These are phyloP conservation scores for Nycticryphes semicollaris DNA, from an alignment of 2,113 vertebrate species.

Conservation along the genomic window DNA sequence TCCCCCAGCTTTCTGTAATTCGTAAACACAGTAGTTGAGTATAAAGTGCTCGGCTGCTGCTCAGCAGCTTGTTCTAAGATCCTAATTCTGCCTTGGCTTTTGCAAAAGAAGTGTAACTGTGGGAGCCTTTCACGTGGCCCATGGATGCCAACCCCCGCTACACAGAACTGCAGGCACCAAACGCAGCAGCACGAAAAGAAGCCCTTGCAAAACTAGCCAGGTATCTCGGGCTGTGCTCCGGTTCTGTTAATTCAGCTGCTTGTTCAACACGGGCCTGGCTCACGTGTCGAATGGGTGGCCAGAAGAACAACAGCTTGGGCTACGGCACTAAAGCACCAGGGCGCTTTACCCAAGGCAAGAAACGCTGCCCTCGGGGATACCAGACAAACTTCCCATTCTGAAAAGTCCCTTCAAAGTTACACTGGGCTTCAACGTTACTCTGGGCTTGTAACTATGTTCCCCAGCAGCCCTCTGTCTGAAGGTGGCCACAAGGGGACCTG, in stretches of 20 bases:
- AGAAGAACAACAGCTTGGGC: background rate
- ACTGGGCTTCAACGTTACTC: no score
- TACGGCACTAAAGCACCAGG: background rate
- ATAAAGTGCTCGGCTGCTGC: background rate
- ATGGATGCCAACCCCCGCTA: rapidly evolving
- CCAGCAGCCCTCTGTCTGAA: background rate
- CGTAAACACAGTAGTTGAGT: background rate
- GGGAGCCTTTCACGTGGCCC: background rate
- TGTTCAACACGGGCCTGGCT: background rate
- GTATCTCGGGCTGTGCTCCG: background rate
- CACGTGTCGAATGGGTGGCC: background rate
- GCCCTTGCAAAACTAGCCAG: background rate
- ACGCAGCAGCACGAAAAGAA: background rate
- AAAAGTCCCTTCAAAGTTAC: background rate
- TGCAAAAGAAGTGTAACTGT: background rate
- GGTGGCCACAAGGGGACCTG: background rate
- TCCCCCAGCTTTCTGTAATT: background rate
- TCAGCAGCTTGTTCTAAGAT: background rate
- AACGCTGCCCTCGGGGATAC: no score
- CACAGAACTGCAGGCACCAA: background rate
- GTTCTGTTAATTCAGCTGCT: background rate
- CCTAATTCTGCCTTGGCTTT: background rate
- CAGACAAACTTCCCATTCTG: no score
- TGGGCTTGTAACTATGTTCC: rapidly evolving
- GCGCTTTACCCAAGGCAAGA: background rate